Conservation (phyloP, 2,888 invertebrate genomes). For the Stenodera caucasica region DNA sequence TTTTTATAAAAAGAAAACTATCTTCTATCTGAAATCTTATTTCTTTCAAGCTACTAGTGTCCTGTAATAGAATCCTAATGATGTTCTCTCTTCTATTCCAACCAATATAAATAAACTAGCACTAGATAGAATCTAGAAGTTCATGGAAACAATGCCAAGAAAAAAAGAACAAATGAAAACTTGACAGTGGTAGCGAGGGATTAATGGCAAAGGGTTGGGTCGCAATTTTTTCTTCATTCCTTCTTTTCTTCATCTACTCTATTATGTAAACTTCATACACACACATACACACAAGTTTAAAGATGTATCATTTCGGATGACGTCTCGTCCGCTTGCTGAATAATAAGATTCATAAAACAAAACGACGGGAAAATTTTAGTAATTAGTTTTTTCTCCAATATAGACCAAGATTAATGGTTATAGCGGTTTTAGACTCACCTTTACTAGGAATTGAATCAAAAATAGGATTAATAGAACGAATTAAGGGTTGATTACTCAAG, state of each 20-base stretch:
- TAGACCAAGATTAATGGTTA: slow-evolving; percentile 29
- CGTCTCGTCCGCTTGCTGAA: slow-evolving; percentile 19
- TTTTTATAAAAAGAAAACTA: neutral
- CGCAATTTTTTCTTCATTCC: neutral
- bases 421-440: slow-evolving; percentile 16
- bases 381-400: slow-evolving; percentile 26
- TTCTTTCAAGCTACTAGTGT: neutral
- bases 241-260: slow-evolving; percentile 13
- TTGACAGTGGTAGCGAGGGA: slow-evolving; percentile 16
- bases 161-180: slow-evolving; percentile 30
- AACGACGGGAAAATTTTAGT: slow-evolving; percentile 18
- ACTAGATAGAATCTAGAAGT: slow-evolving; percentile 36
- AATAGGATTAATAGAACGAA: neutral
- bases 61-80: slow-evolving; percentile 44
- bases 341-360: slow-evolving; percentile 24
- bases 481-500: no score
- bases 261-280: slow-evolving; percentile 33
- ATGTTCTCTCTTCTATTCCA: slow-evolving; percentile 33
- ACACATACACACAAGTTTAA: slow-evolving; percentile 19
- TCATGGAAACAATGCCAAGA: slow-evolving; percentile 31
- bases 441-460: neutral
- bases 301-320: slow-evolving; percentile 31
- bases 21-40: neutral
- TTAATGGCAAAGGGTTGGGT: slow-evolving; percentile 32
- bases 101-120: slow-evolving; percentile 31